Percentiles rank a stretch among this genome's conserved stretches.
Evolutionary conservation across 2,888 invertebrate genomes (phyloP).

Genomic region (Argynnis bischoffii): DNA sequence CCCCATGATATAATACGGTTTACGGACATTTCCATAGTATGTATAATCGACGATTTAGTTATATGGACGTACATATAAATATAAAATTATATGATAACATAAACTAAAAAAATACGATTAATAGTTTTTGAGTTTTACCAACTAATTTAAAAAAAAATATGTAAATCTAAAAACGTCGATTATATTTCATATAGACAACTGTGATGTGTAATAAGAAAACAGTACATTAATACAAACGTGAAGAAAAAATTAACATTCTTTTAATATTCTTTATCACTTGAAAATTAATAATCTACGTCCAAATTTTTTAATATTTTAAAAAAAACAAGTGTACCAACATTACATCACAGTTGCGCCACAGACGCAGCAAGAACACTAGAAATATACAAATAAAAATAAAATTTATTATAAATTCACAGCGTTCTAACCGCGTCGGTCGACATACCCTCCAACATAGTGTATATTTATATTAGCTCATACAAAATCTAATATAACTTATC

Average conservation of each 20-base stretch:
- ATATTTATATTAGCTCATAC: slow-evolving; percentile 75
- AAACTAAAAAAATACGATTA: slow-evolving; percentile 3
- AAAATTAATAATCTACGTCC: not conserved
- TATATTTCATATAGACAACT: slow-evolving; percentile 14
- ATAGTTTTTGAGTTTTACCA: not conserved
- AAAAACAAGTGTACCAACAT: slow-evolving; percentile 2
- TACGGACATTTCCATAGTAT: slow-evolving; percentile 11
- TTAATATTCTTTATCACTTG: no score
- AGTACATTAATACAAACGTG: not conserved
- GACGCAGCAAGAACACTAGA: slow-evolving; percentile 8
- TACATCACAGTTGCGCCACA: slow-evolving; percentile 17
- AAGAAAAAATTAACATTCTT: not conserved
- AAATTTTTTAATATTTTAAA: not conserved
- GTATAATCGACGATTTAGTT: slow-evolving; percentile 22
- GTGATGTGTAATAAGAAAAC: slow-evolving; percentile 7
- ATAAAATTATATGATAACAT: not conserved
- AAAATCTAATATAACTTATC: slow-evolving; percentile 74
- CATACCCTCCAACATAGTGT: slow-evolving; percentile 55
- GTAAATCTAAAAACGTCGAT: slow-evolving; percentile 20
- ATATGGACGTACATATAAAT: slow-evolving; percentile 9
- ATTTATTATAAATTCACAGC: slow-evolving; percentile 2
- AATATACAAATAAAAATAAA: slow-evolving; percentile 10
- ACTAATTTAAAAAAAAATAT: not conserved
- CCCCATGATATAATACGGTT: slow-evolving; percentile 31
- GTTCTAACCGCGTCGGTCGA: not conserved